Evolutionary conservation across 2,113 vertebrate genomes (phyloP), one percentile per base, ranked within the genome.

Genomic region (Baryphthengus martii): DNA sequence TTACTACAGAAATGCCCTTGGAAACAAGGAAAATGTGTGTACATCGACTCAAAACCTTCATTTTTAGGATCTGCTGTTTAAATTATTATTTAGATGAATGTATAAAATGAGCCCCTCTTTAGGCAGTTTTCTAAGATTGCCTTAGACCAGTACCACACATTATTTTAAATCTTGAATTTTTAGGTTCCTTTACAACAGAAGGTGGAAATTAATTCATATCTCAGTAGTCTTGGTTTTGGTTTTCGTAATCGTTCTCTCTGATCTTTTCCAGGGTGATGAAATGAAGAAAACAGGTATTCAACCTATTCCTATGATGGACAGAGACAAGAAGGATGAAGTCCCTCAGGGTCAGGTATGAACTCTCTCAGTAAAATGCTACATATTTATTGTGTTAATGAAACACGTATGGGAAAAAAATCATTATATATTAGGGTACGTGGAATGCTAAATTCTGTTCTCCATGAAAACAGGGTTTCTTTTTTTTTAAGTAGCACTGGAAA

Each of bases 231-330:
- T 67, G 33, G 21, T 68, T 88, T 76, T 62, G 65, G 7, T 80
- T 88, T n/a, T 55, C 40, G 28, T 68, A 25, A 70, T 72, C 20
- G 47, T 13, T 40, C 37, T 47, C 33, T 89, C 74, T 49, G 25
- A 52, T 65, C 53, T 90, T 75, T 50, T 85, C 29, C 88, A 99
- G 99, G 99, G 99, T 1, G 99, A 99, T 92, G 99, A 99, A 95
- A 99, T 99, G 99, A 99, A 99, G 97, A 99, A 99, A 97, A 97
- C 99, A n/a, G 99, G 99, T 58, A 98, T 99, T 76, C 99, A 99
- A 35, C 99, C 99, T 7, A 99, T 99, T 55, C 98, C 99, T 5
- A 99, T 99, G 99, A 99, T 99, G 99, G 99, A 99, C 98, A 97
- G 99, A 97, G 99, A 99, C 95, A 99, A 99, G 95, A 98, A 98